phyloP scores from a whole-genome alignment of 2,888 invertebrate genomes.

The Cephonodes hylas region DNA sequence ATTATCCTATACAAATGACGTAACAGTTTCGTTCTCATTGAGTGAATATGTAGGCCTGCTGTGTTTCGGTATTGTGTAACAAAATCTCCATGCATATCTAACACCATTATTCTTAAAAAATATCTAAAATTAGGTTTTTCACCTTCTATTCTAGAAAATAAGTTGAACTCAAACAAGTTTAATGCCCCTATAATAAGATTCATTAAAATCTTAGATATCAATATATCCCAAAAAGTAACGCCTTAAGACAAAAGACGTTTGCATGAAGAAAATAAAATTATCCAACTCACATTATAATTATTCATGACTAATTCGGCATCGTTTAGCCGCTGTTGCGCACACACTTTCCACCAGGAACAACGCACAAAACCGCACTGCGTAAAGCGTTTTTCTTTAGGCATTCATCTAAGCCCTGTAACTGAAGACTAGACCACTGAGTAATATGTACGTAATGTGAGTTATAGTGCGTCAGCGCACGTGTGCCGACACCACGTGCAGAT shows the following conservation, averaged over 20 bases:
- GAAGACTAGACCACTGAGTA: constrained; percentile 36
- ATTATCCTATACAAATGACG: constrained; percentile 38
- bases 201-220: not conserved
- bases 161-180: not conserved
- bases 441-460: constrained; percentile 36
- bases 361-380: constrained; percentile 1
- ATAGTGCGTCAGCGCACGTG: constrained; percentile 62
- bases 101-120: constrained; percentile 26
- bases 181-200: too few species aligned
- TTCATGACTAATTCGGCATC: not conserved
- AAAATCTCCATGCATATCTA: constrained; percentile 34
- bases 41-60: constrained; percentile 61
- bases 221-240: not conserved
- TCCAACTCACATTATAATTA: not conserved
- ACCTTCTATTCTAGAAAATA: not conserved
- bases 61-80: constrained; percentile 55
- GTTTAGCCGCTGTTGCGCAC: constrained; percentile 5
- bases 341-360: constrained; percentile 13
- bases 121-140: not conserved
- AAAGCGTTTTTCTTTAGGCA: constrained; percentile 15
- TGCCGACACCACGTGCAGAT: constrained; percentile 63
- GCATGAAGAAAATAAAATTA: not conserved
- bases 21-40: constrained; percentile 47
- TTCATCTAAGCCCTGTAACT: constrained; percentile 25
- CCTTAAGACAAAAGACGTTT: not conserved